These are phyloP conservation scores for Gonioctena quinquepunctata DNA, from an alignment of 1,140 invertebrate species.

Conservation along the genomic window DNA sequence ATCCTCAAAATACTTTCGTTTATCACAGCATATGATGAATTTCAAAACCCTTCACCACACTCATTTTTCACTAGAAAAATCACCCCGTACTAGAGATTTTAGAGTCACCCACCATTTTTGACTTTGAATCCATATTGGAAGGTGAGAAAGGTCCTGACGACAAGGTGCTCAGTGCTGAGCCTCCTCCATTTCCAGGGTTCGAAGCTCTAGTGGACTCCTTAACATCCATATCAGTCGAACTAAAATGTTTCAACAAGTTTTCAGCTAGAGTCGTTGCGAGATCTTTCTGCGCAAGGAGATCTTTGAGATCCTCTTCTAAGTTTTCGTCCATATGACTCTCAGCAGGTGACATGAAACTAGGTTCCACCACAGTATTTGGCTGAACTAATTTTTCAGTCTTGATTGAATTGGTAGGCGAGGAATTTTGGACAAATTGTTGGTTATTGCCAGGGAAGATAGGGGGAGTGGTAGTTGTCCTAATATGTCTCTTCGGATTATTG, in stretches of 20 bases:
- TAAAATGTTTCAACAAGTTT: slow-evolving; percentile 81
- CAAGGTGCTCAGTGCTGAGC: slow-evolving; percentile 45
- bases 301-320: slow-evolving; percentile 71
- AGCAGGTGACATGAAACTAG: slow-evolving; percentile 30
- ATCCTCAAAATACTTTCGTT: too few relatives aligned
- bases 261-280: slow-evolving; percentile 80
- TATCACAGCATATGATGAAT: too few relatives aligned
- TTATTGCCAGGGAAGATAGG: slow-evolving; percentile 54
- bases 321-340: slow-evolving; percentile 51
- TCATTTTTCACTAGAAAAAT: too few relatives aligned
- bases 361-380: slow-evolving; percentile 33
- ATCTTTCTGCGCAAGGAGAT: slow-evolving; percentile 72
- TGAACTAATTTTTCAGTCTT: slow-evolving; percentile 42
- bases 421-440: slow-evolving; percentile 55
- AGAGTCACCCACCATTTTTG: background rate
- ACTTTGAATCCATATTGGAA: slow-evolving; percentile 55
- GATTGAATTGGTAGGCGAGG: slow-evolving; percentile 20
- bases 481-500: slow-evolving; percentile 42
- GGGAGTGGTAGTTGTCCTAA: slow-evolving; percentile 54
- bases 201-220: slow-evolving; percentile 62
- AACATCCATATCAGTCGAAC: slow-evolving; percentile 68
- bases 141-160: slow-evolving; percentile 64
- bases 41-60: too few relatives aligned
- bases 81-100: background rate
- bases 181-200: background rate